Conservation (phyloP, 64 coral and sea anemone species). For the Trachythela sp. region DNA sequence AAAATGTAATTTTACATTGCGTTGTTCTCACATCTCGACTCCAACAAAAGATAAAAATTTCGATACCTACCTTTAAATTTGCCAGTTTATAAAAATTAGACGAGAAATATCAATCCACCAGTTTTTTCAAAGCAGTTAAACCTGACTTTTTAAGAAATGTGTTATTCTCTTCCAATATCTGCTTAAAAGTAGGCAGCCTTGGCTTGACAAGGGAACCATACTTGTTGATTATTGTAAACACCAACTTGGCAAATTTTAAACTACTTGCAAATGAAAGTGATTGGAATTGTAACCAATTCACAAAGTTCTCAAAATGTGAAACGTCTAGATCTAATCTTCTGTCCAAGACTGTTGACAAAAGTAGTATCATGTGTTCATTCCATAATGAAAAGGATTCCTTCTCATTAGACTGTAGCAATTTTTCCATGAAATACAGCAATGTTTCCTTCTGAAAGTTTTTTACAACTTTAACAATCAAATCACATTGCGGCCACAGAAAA, state of each 20-base stretch:
- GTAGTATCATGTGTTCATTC: not conserved
- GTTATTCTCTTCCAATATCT: not conserved
- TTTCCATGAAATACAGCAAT: not conserved
- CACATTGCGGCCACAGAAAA: not conserved
- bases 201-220: not conserved
- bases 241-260: not conserved
- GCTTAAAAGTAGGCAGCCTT: not conserved
- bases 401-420: not conserved
- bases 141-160: conserved; percentile 11
- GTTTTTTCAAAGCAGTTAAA: not conserved
- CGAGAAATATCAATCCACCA: not conserved
- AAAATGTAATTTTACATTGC: too few relatives aligned
- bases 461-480: not conserved
- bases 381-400: not conserved
- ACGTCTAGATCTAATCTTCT: not conserved
- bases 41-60: too few relatives aligned
- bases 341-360: not conserved
- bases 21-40: too few relatives aligned
- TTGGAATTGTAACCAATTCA: not conserved
- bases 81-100: not conserved
- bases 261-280: not conserved
- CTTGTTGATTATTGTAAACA: not conserved
- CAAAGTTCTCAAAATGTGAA: not conserved
- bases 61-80: too few relatives aligned
- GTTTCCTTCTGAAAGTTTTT: not conserved